Conservation (phyloP, 2,888 invertebrate species). For the Pantelozetes paolii region DNA sequence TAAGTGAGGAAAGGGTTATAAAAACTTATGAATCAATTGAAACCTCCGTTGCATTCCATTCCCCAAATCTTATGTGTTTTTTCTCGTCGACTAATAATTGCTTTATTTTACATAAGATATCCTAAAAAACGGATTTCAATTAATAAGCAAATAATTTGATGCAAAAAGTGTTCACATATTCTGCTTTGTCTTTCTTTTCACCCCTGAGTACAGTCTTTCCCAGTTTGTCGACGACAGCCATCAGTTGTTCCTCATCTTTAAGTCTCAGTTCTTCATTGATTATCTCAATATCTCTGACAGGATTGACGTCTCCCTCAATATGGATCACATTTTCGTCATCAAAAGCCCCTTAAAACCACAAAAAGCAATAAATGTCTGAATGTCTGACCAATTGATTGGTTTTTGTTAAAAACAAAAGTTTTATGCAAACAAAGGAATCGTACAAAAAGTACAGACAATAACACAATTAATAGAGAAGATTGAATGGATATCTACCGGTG, state of each 20-base stretch:
- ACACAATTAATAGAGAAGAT: background rate
- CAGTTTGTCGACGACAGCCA: slow-evolving; percentile 74
- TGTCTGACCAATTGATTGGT: too few species aligned
- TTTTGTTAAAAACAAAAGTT: too few species aligned
- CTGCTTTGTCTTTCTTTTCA: slow-evolving; percentile 91
- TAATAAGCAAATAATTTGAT: background rate
- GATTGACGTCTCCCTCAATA: slow-evolving; percentile 97
- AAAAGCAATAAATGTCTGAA: too few species aligned
- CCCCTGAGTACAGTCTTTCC: slow-evolving; percentile 73
- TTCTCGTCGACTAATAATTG: slow-evolving; percentile 77
- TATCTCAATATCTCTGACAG: slow-evolving; percentile 91
- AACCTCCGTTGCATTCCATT: slow-evolving; percentile 90
- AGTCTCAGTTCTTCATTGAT: slow-evolving; percentile 90
- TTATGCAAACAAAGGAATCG: too few species aligned
- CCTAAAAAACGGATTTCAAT: slow-evolving; percentile 60
- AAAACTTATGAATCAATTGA: background rate
- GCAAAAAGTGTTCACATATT: slow-evolving; percentile 68
- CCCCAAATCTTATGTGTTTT: slow-evolving; percentile 84
- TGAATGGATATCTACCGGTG: background rate
- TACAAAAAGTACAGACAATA: too few species aligned
- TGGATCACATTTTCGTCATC: slow-evolving; percentile 97
- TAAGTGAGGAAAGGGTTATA: background rate
- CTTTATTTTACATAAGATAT: slow-evolving; percentile 78
- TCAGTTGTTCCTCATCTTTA: slow-evolving; percentile 87
- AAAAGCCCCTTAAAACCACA: slow-evolving; percentile 73